Evolutionary conservation across 2,888 invertebrate species (phyloP).

Genomic region (Lithosia quadra): DNA sequence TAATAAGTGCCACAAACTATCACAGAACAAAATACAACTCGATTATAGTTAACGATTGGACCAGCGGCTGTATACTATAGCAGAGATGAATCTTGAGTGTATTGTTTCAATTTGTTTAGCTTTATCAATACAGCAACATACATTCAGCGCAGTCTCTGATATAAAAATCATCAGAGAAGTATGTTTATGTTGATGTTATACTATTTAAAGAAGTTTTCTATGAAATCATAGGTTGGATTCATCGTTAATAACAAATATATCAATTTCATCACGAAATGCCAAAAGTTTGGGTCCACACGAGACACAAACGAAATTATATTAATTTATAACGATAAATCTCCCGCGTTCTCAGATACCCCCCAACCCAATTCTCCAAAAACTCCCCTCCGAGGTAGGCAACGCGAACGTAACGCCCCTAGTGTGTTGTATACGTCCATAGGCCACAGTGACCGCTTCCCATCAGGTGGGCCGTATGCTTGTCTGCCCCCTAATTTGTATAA

Average conservation of each 20-base stretch:
- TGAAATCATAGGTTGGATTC: neutral
- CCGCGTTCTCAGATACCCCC: too few species aligned
- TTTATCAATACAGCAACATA: neutral
- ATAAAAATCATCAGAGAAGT: neutral
- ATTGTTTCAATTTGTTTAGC: constrained; percentile 12
- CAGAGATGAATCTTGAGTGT: neutral
- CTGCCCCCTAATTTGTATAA: too few species aligned
- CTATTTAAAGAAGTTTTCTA: neutral
- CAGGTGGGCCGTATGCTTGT: too few species aligned
- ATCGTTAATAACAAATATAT: neutral
- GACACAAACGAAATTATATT: too few species aligned
- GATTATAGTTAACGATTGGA: neutral
- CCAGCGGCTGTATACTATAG: neutral
- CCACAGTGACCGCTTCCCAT: too few species aligned
- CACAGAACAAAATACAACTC: neutral
- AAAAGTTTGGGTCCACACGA: neutral
- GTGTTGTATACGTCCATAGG: too few species aligned
- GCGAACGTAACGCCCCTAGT: too few species aligned
- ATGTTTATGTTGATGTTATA: constrained; percentile 6
- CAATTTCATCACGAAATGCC: neutral
- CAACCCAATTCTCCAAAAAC: too few species aligned
- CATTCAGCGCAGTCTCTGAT: neutral
- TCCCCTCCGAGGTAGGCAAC: too few species aligned
- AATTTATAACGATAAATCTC: too few species aligned
- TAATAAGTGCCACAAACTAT: neutral